phyloP scores from a whole-genome alignment of 2,888 invertebrate species.

The Lithophane leautieri region DNA sequence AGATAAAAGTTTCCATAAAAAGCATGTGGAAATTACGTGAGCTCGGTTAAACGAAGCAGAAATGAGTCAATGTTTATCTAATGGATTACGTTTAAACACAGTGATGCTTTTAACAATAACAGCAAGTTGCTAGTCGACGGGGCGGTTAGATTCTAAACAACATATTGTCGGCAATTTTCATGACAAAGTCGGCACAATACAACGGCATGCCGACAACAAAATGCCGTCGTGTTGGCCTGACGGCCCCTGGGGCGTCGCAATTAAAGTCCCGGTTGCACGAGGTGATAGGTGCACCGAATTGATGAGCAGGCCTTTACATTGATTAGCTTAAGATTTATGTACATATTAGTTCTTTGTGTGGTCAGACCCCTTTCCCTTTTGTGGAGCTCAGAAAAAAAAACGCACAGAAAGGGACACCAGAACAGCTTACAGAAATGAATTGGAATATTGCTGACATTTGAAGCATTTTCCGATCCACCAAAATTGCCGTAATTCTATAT shows the following conservation, averaged over 20 bases:
- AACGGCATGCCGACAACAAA: constrained; percentile 79
- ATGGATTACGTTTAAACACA: constrained; percentile 53
- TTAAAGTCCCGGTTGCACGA: constrained; percentile 81
- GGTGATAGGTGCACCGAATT: constrained; percentile 79
- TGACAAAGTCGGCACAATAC: constrained; percentile 79
- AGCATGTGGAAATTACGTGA: constrained; percentile 25
- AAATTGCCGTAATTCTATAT: not conserved
- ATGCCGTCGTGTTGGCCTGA: constrained; percentile 83
- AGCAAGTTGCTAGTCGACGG: constrained; percentile 72
- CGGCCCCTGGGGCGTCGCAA: constrained; percentile 86
- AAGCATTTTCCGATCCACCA: not conserved
- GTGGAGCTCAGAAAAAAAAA: not conserved
- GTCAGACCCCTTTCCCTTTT: constrained; percentile 18
- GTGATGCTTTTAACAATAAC: constrained; percentile 62
- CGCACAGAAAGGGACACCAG: not conserved
- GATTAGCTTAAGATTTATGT: constrained; percentile 65
- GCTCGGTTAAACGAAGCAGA: constrained; percentile 2
- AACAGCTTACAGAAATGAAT: not conserved
- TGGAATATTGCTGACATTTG: not conserved
- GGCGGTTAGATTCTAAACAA: constrained; percentile 72
- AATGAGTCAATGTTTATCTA: constrained; percentile 47
- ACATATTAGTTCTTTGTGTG: constrained; percentile 33
- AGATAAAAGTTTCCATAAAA: constrained; percentile 26
- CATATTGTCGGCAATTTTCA: constrained; percentile 80
- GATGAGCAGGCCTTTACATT: constrained; percentile 71